Percentiles rank a stretch among this genome's conserved stretches.
These are phyloP conservation scores for Habrosyne pyritoides DNA, from an alignment of 2,888 invertebrate genomes.

Conservation along the genomic window DNA sequence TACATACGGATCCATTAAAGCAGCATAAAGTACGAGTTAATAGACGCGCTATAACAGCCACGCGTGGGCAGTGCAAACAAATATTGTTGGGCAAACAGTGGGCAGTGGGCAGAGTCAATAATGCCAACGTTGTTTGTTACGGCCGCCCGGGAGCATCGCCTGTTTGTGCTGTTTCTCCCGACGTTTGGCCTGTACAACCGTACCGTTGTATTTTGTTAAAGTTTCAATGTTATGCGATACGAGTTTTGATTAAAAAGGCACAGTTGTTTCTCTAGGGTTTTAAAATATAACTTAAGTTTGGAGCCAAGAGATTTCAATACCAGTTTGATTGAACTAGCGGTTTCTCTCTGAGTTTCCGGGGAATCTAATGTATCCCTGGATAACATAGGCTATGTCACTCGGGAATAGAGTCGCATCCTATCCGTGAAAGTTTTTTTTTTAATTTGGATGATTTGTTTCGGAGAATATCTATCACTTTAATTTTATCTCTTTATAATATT, in stretches of 20 bases:
- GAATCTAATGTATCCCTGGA: too few species aligned
- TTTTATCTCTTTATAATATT: too few species aligned
- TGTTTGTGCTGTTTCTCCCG: neutral
- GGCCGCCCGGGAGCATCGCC: conserved; percentile 9
- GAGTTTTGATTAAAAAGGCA: neutral
- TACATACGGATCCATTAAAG: conserved; percentile 1
- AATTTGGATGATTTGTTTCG: too few species aligned
- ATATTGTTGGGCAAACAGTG: conserved; percentile 17
- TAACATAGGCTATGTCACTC: too few species aligned
- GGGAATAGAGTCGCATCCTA: too few species aligned
- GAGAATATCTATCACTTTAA: too few species aligned
- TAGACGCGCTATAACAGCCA: conserved; percentile 8
- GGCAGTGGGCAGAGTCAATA: conserved; percentile 29
- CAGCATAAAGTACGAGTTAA: conserved; percentile 3
- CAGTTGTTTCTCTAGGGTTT: neutral
- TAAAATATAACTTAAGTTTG: too few species aligned
- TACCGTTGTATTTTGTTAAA: neutral
- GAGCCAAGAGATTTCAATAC: too few species aligned
- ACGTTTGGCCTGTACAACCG: neutral
- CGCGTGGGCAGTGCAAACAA: conserved; percentile 7
- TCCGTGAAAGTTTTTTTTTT: too few species aligned
- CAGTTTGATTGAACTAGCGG: too few species aligned
- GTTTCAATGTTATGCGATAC: neutral
- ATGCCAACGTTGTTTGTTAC: conserved; percentile 21
- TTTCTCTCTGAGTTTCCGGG: too few species aligned